Evolutionary conservation across 92 coral and sea anemone genomes (phyloP), one percentile per base, ranked within the genome.

Genomic region (Epizoanthus stellaris): DNA sequence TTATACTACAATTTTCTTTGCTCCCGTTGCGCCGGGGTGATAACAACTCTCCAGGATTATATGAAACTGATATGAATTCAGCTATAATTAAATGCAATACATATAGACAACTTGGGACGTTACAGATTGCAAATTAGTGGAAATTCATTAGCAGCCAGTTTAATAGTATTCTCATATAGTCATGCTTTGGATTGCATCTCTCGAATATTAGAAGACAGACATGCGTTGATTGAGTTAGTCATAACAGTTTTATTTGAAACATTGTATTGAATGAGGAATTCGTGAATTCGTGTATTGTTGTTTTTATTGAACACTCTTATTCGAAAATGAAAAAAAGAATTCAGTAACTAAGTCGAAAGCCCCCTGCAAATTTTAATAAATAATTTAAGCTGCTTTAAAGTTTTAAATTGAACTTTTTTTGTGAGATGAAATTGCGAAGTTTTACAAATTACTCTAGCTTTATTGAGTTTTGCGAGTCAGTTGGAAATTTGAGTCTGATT

Each of bases 341-440:
- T 61, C n/a, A n/a, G n/a, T 49, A 43, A 79, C 21, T 20, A 43
- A 20, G 12, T 13, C 65, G 72, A 63, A 63, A 62, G 54, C 72
- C 70, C 62, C 83, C 83, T 63, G 67, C 67, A 63, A 62, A 59
- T 63, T 63, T 3, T 56, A 6, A 79, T 79, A 63, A 79, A 79
- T 79, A 25, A 79, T 79, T 79, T 45, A 79, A 63, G 38, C 61
- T 12, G 43, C 59, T 63, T 79, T 62, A 79, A 20, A 63, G 23
- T 79, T 79, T 79, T 7, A 42, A 59, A 79, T 79, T 62, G 59
- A 79, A 79, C 72, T 62, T 63, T 60, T 23, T 79, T 79, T 58
- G 56, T 52, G 60, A 79, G 83, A 58, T 79, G 83, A 79, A 79
- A 19, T 16, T 11, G 81, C 36, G 21, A 59, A 38, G 68, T 36